phyloP scores from a whole-genome alignment of 2,888 invertebrate genomes.

The Cerceris rybyensis region DNA sequence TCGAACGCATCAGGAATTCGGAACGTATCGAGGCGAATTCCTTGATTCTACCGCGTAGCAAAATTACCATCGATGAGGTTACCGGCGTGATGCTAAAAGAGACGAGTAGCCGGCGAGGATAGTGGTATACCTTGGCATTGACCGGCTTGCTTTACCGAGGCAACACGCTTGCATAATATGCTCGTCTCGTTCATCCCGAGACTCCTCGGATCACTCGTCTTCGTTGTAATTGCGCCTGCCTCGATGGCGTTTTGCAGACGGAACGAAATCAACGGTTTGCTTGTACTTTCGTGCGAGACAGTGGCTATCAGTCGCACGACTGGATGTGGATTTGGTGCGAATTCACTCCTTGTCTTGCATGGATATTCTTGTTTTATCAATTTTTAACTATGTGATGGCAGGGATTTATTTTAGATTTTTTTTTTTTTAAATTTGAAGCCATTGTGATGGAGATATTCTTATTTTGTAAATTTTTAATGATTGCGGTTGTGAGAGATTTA shows the following conservation, averaged over 20 bases:
- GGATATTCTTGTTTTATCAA: too few species aligned
- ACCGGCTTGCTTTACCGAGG: slow-evolving; percentile 79
- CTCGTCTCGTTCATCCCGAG: slow-evolving; percentile 80
- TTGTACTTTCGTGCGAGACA: too few species aligned
- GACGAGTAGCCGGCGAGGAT: slow-evolving; percentile 57
- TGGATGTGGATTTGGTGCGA: too few species aligned
- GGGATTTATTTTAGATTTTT: too few species aligned
- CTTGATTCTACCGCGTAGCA: background rate
- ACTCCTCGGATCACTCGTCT: slow-evolving; percentile 54
- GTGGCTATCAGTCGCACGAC: too few species aligned
- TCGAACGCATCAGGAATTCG: slow-evolving; percentile 5
- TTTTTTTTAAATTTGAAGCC: too few species aligned
- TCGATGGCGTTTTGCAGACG: slow-evolving; percentile 19
- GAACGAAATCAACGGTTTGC: too few species aligned
- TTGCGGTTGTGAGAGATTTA: too few species aligned
- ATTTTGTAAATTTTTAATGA: too few species aligned
- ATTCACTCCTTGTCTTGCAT: too few species aligned
- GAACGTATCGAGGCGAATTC: slow-evolving; percentile 28
- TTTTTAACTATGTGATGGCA: too few species aligned
- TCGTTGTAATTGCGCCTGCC: slow-evolving; percentile 8
- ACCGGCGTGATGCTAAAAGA: slow-evolving; percentile 34
- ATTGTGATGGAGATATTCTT: too few species aligned
- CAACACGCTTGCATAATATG: slow-evolving; percentile 77
- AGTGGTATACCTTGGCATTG: slow-evolving; percentile 80
- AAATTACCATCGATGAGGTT: slow-evolving; percentile 44